Base-by-base conservation (phyloP, 2,797 vertebrate genomes). In the Rhyacichthys aspro region DNA sequence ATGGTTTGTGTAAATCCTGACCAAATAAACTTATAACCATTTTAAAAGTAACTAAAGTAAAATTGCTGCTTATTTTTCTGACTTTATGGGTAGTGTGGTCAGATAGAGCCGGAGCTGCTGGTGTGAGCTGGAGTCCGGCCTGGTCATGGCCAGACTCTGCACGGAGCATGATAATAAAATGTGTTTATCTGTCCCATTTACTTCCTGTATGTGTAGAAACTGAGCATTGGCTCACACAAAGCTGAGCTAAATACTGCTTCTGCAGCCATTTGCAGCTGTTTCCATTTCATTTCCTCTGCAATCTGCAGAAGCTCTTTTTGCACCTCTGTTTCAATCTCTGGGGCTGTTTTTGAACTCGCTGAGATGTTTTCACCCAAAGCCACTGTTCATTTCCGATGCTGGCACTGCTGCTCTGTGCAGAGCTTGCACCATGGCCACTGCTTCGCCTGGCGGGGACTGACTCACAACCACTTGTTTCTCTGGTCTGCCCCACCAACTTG, bases 391-490 rank as follows among this genome's bases (percentile, higher is more conserved):
- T 89, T 87, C 84, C 84, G 75, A 78, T 78, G 67, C 61, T 79
- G 80, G 84, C 76, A 66, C 70, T 45, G 63, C 67, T 43, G 55
- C 74, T 67, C 71, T 18, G 23, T 53, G 37, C 59, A 54, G 65
- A 67, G 67, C 67, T 85, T 75, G 82, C 78, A 77, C 69, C 68
- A 57, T 49, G 55, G 84, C 80, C 83, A 68, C 70, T 81, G 78
- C 65, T 85, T 83, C 81, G 85, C 81, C 85, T 58, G 67, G 33
- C 65, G 68, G 78, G 78, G 76, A 85, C 82, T 91, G 89, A 90
- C 85, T 91, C 89, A 91, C 88, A 80, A 88, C 83, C 77, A 64
- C 86, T 86, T 73, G 84, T 83, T 82, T 78, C 78, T 77, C 74
- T 88, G 86, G 84, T 80, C 69, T 59, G 79, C 83, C 79, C 79